phyloP scores from a whole-genome alignment of 2,888 invertebrate genomes.

The Dyspetes luteomarginatus region DNA sequence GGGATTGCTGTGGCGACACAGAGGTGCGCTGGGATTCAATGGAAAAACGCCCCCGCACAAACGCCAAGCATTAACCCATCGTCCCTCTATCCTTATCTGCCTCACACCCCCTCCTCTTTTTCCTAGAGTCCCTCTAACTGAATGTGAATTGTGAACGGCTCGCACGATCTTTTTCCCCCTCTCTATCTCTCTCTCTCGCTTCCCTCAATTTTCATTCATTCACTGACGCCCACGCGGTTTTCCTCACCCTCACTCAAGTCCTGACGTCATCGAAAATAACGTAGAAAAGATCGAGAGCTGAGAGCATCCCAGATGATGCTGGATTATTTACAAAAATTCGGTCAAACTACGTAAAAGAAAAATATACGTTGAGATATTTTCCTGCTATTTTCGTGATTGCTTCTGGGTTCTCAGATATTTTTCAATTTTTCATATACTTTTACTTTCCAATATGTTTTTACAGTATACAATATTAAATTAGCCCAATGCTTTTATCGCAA shows the following conservation, averaged over 20 bases:
- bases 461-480: too few species aligned
- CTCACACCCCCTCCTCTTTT: constrained; percentile 21
- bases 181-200: constrained; percentile 8
- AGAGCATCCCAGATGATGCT: constrained; percentile 23
- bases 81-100: neutral
- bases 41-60: constrained; percentile 50
- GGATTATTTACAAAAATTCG: constrained; percentile 43
- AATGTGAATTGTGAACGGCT: constrained; percentile 20
- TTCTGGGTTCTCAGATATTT: too few species aligned
- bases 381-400: too few species aligned
- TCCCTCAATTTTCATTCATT: constrained; percentile 55
- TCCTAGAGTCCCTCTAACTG: neutral
- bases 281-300: constrained; percentile 62
- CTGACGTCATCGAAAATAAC: constrained; percentile 75
- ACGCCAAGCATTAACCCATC: neutral
- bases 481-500: too few species aligned
- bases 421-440: too few species aligned
- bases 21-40: constrained; percentile 36
- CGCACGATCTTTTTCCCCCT: constrained; percentile 27
- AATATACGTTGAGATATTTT: too few species aligned
- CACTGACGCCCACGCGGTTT: constrained; percentile 63
- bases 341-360: constrained; percentile 48
- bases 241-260: constrained; percentile 22
- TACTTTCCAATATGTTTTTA: too few species aligned
- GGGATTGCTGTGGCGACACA: constrained; percentile 32